Evolutionary conservation across 2,113 vertebrate species (phyloP).

Genomic region (Oncorhynchus kisutch): DNA sequence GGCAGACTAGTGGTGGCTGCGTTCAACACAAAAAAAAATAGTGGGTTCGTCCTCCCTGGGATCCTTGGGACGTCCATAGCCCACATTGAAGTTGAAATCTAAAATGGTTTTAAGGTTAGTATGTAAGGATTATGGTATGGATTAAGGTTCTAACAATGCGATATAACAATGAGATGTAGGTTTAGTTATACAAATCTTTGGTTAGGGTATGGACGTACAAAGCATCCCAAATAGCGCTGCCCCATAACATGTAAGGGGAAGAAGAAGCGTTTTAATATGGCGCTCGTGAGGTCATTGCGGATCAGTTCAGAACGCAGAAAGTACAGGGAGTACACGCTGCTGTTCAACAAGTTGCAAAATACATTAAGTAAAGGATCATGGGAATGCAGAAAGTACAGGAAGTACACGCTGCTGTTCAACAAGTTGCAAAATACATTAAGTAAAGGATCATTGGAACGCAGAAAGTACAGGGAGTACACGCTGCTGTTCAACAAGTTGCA

Average conservation of each 20-base stretch:
- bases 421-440: neutral
- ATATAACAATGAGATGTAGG: no score
- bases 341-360: neutral
- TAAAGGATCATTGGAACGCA: neutral
- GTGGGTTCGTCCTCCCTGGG: no score
- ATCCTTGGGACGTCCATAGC: no score
- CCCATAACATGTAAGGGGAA: conserved; percentile 52
- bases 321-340: neutral
- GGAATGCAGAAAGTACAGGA: neutral
- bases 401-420: neutral
- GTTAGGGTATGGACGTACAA: no score
- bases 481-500: no score
- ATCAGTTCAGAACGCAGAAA: neutral
- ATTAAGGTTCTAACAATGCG: no score
- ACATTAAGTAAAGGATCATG: no score
- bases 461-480: neutral
- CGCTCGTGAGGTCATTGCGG: conserved; percentile 81
- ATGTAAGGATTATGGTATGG: no score
- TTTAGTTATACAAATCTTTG: no score
- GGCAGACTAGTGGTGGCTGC: conserved; percentile 65
- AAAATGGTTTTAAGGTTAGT: conserved; percentile 25
- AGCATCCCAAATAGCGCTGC: no score
- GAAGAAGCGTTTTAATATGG: conserved; percentile 84
- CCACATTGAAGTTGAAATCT: no score
- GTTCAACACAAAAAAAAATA: conserved; percentile 47